Percentiles rank a stretch among this genome's conserved stretches.
These are phyloP conservation scores for Butastur rufipennis DNA, from an alignment of 2,113 vertebrate genomes.

Conservation along the genomic window DNA sequence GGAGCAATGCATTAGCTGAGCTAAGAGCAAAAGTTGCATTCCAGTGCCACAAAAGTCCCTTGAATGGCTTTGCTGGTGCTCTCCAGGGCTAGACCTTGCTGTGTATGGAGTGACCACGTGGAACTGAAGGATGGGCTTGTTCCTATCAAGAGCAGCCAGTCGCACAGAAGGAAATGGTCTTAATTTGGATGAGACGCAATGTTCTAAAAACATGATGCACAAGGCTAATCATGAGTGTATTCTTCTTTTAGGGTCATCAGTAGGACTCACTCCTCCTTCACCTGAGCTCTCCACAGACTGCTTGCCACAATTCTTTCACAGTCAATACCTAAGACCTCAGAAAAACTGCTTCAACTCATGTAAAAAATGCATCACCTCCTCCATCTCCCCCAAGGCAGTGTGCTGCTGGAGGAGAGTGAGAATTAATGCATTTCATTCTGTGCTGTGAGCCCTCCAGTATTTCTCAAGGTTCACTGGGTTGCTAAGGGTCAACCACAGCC, in stretches of 20 bases:
- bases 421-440: constrained; percentile 19
- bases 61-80: not conserved
- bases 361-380: not conserved
- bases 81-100: not conserved
- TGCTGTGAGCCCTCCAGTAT: constrained; percentile 41
- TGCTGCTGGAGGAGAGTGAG: constrained; percentile 18
- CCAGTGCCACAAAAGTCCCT: not conserved
- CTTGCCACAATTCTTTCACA: not conserved
- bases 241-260: not conserved
- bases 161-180: not conserved
- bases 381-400: not conserved
- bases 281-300: not conserved
- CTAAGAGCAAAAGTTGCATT: not conserved
- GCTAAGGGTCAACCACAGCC: constrained; percentile 57
- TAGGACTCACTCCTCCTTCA: not conserved
- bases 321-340: not conserved
- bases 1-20: not conserved
- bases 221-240: not conserved
- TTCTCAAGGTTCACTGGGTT: constrained; percentile 58
- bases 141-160: not conserved
- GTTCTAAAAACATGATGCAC: not conserved
- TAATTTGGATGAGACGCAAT: not conserved
- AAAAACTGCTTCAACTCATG: not conserved
- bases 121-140: not conserved
- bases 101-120: accelerated